These are phyloP conservation scores for Sebastes iracundus DNA, from an alignment of 2,797 vertebrate species.

Conservation along the genomic window DNA sequence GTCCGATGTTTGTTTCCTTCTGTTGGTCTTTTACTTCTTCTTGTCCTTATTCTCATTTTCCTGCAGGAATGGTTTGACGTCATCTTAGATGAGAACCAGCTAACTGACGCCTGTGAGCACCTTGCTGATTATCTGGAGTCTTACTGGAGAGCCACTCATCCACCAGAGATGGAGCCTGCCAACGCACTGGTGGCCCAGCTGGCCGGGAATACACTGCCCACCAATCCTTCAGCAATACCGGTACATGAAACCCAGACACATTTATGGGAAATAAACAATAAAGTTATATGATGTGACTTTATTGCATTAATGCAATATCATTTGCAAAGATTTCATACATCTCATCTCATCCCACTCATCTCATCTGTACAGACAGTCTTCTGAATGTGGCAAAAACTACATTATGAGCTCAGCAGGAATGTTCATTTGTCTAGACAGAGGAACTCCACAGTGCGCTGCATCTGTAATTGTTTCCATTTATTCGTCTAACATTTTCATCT, in stretches of 20 bases:
- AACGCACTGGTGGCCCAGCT: constrained; percentile 90
- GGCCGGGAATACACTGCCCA: constrained; percentile 90
- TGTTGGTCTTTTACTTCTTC: background rate
- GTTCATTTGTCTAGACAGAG: background rate
- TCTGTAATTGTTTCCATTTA: constrained; percentile 27
- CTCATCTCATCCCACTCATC: constrained; percentile 38
- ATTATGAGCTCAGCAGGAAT: background rate
- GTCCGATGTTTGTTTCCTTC: background rate
- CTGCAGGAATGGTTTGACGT: constrained; percentile 95
- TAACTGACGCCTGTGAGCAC: constrained; percentile 97
- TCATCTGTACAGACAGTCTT: background rate
- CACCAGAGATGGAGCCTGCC: constrained; percentile 89
- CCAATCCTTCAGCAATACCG: constrained; percentile 82
- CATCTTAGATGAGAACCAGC: constrained; percentile 98
- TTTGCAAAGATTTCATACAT: background rate
- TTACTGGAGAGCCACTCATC: constrained; percentile 97
- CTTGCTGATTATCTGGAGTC: constrained; percentile 97
- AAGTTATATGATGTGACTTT: background rate
- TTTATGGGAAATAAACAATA: background rate
- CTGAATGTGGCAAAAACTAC: constrained; percentile 18
- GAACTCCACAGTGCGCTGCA: constrained; percentile 5
- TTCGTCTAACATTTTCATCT: constrained; percentile 74
- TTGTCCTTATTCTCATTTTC: background rate
- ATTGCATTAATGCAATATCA: background rate
- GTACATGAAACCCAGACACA: constrained; percentile 49